Evolutionary conservation across 2,888 invertebrate genomes (phyloP).

Genomic region (Drosophila paramelanica): DNA sequence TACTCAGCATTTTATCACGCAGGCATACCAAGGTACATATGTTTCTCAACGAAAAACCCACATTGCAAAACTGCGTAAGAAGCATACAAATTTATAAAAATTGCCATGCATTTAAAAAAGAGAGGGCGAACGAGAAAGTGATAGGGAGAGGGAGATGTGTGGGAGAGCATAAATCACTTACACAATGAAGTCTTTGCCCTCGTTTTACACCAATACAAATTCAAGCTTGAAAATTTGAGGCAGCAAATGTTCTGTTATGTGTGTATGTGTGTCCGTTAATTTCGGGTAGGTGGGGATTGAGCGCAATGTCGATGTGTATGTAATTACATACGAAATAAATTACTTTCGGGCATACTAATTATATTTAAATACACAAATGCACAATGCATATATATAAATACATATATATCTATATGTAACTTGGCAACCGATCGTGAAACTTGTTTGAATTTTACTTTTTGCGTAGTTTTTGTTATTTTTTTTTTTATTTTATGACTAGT

Average conservation of each 20-base stretch:
- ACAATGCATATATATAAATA: constrained; percentile 4
- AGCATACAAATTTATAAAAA: too few relatives aligned
- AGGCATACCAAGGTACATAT: constrained; percentile 38
- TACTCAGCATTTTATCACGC: constrained; percentile 36
- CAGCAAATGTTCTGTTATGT: constrained; percentile 1
- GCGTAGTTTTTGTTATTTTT: constrained; percentile 4
- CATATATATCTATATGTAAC: too few relatives aligned
- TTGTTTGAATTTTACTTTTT: constrained; percentile 30
- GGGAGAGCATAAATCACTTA: background rate
- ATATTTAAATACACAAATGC: constrained; percentile 6
- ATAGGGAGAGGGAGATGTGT: background rate
- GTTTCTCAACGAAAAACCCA: background rate
- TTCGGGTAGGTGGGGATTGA: background rate
- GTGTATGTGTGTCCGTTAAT: background rate
- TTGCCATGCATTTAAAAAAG: background rate
- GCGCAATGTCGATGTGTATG: background rate
- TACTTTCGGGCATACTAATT: constrained; percentile 16
- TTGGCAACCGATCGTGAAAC: constrained; percentile 30
- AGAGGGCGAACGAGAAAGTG: background rate
- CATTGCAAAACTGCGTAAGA: too few relatives aligned
- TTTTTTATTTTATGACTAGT: background rate
- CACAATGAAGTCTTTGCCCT: background rate
- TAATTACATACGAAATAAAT: constrained; percentile 2
- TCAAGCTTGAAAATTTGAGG: constrained; percentile 5
- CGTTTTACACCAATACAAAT: constrained; percentile 6